phyloP scores from a whole-genome alignment of 2,113 vertebrate genomes.

The Pelmatolapia mariae region DNA sequence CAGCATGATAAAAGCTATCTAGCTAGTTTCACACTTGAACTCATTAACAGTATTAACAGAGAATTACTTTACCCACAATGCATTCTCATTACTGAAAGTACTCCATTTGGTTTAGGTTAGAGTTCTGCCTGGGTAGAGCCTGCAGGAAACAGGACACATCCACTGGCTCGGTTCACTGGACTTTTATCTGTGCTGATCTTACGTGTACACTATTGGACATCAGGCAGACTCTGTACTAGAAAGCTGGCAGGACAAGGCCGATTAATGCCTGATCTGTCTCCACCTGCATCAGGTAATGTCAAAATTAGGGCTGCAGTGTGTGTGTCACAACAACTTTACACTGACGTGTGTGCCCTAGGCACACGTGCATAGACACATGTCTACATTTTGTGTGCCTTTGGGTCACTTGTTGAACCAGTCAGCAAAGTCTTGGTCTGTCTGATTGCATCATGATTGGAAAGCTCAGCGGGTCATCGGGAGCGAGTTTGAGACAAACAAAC shows the following conservation, averaged over 20 bases:
- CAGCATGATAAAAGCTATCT: neutral
- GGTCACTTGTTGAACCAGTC: neutral
- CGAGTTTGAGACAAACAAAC: slow-evolving; percentile 24
- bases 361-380: neutral
- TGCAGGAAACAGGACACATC: neutral
- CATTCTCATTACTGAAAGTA: neutral
- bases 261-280: neutral
- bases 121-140: neutral
- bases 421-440: neutral
- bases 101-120: neutral
- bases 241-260: neutral
- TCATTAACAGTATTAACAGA: neutral
- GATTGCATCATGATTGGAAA: slow-evolving; percentile 42
- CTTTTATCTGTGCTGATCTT: neutral
- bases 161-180: neutral
- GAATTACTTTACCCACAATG: neutral
- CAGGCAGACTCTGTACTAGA: neutral
- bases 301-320: neutral
- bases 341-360: neutral
- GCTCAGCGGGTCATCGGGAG: slow-evolving; percentile 27
- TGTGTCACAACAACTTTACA: neutral
- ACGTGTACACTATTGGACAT: neutral
- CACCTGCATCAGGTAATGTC: neutral
- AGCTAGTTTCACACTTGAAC: neutral
- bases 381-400: neutral